Percentiles rank a stretch among this genome's conserved stretches.
These are phyloP conservation scores for Andrena bicolor DNA, from an alignment of 2,888 invertebrate species.

Conservation along the genomic window DNA sequence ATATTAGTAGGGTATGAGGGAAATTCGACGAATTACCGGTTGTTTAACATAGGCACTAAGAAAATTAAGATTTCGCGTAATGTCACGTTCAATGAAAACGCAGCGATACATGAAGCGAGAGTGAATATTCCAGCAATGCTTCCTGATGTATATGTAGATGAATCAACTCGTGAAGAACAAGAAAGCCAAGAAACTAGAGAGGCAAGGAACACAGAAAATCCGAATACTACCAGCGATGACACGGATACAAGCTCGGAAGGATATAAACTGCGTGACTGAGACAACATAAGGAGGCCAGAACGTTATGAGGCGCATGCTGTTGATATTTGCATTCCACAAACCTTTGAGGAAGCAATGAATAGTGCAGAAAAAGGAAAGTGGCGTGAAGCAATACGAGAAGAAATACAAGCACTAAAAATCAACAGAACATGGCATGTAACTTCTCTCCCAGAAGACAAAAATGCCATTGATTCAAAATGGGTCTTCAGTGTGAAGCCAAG, in stretches of 20 bases:
- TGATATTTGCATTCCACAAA: neutral
- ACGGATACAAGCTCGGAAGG: neutral
- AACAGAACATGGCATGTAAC: neutral
- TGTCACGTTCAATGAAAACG: constrained; percentile 19
- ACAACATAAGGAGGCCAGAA: neutral
- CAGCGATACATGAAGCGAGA: neutral
- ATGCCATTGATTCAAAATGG: too few species aligned
- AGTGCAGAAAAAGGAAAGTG: neutral
- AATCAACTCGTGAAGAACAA: neutral
- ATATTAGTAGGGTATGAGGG: constrained; percentile 19
- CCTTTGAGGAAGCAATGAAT: neutral
- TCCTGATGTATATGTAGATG: neutral
- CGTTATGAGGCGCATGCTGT: neutral
- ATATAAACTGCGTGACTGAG: neutral
- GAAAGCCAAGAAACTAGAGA: neutral
- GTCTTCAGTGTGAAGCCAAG: too few species aligned
- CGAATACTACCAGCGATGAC: neutral
- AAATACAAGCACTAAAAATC: neutral
- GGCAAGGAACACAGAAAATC: neutral
- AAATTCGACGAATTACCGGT: constrained; percentile 5
- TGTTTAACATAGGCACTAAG: neutral
- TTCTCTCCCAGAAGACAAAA: neutral
- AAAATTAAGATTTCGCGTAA: neutral
- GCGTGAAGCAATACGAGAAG: neutral
- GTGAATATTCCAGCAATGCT: neutral